phyloP scores from a whole-genome alignment of 2,797 vertebrate species.

The Pseudochirops corinnae region DNA sequence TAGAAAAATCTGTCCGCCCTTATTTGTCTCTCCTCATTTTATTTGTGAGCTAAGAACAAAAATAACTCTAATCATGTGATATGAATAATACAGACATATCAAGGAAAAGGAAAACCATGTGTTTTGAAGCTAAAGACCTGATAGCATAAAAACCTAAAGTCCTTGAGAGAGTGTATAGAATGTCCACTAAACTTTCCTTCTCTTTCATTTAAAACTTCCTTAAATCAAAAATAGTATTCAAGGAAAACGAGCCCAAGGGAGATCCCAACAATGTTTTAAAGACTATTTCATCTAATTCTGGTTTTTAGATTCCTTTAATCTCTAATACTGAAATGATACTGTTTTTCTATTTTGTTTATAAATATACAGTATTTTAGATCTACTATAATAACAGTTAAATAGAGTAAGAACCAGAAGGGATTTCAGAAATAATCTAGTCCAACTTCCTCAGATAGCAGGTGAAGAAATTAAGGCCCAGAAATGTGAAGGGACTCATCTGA shows the following conservation, averaged over 20 bases:
- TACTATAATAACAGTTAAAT: not conserved
- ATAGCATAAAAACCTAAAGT: constrained; percentile 40
- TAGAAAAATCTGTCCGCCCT: constrained; percentile 25
- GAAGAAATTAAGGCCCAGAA: not conserved
- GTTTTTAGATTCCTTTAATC: not conserved
- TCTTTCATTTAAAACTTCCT: not conserved
- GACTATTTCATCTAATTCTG: not conserved
- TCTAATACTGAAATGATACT: not conserved
- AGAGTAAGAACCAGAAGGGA: not conserved
- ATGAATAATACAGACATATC: constrained; percentile 19
- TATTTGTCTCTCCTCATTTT: constrained; percentile 29
- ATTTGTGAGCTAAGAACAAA: constrained; percentile 33
- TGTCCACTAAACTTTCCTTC: not conserved
- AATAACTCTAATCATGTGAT: not conserved
- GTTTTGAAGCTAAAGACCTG: constrained; percentile 37
- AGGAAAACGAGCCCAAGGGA: not conserved
- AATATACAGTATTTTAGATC: not conserved
- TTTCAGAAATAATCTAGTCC: not conserved
- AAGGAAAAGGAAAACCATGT: constrained; percentile 26
- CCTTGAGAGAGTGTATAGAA: not conserved
- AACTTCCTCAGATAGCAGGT: not conserved
- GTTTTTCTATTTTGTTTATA: not conserved
- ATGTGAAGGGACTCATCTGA: not conserved
- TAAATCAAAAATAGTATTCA: constrained; percentile 26
- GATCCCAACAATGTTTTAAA: not conserved